phyloP scores from a whole-genome alignment of 2,888 invertebrate genomes.

The Caenorhabditis zanzibari region DNA sequence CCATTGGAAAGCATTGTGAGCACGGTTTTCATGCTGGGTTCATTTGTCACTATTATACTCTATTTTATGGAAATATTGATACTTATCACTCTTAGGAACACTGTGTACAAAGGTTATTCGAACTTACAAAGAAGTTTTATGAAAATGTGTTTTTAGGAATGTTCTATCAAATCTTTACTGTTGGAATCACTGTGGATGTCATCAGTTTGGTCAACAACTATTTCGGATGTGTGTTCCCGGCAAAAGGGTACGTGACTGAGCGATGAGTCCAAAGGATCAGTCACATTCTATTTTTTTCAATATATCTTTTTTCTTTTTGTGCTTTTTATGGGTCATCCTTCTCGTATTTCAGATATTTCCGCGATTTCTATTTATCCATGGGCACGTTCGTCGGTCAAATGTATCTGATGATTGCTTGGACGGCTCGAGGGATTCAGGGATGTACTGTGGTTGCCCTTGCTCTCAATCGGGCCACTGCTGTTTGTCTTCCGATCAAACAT shows the following conservation, averaged over 20 bases:
- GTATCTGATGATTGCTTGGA: slow-evolving; percentile 70
- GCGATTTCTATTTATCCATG: slow-evolving; percentile 63
- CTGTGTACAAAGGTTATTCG: slow-evolving; percentile 60
- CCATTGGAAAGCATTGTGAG: slow-evolving; percentile 59
- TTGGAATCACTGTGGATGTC: slow-evolving; percentile 68
- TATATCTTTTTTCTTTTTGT: slow-evolving; percentile 14
- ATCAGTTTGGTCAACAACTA: slow-evolving; percentile 69
- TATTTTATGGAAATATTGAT: slow-evolving; percentile 67
- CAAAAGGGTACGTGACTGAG: slow-evolving; percentile 49
- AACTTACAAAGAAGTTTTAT: not conserved
- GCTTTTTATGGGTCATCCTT: slow-evolving; percentile 20
- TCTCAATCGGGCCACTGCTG: slow-evolving; percentile 70
- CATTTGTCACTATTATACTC: slow-evolving; percentile 60
- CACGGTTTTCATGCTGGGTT: slow-evolving; percentile 63
- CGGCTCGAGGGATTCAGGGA: slow-evolving; percentile 67
- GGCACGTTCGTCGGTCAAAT: slow-evolving; percentile 69
- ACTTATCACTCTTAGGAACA: slow-evolving; percentile 61
- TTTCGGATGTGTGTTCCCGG: slow-evolving; percentile 70
- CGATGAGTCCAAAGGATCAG: not conserved
- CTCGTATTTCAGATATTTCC: slow-evolving; percentile 67
- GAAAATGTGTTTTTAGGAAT: slow-evolving; percentile 55
- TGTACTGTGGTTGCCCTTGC: slow-evolving; percentile 68
- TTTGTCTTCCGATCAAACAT: slow-evolving; percentile 70
- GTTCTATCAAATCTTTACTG: slow-evolving; percentile 71
- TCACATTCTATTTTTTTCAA: slow-evolving; percentile 6